These are phyloP conservation scores for Phylloscopus collybita DNA, from an alignment of 2,797 vertebrate genomes.

Conservation along the genomic window DNA sequence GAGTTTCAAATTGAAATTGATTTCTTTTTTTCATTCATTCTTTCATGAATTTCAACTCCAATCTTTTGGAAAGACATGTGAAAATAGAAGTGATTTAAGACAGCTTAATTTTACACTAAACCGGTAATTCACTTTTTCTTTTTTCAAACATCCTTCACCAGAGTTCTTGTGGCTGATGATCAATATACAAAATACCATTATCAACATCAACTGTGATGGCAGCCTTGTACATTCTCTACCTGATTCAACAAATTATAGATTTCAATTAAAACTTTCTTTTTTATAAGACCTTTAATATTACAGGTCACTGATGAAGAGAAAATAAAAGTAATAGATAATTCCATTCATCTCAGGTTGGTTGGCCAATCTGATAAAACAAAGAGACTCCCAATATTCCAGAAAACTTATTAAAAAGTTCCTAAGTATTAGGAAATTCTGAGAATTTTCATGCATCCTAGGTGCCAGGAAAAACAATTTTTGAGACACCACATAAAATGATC, in stretches of 20 bases:
- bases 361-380: not conserved
- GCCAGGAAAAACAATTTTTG: not conserved
- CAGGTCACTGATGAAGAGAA: not conserved
- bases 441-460: not conserved
- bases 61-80: not conserved
- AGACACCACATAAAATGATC: not conserved
- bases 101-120: not conserved
- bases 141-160: not conserved
- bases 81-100: not conserved
- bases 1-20: not conserved
- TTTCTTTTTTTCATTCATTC: not conserved
- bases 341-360: not conserved
- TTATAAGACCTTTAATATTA: not conserved
- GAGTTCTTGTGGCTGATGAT: not conserved
- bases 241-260: not conserved
- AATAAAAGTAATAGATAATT: not conserved
- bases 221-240: not conserved
- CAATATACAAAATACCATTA: not conserved
- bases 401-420: not conserved
- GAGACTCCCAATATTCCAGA: not conserved
- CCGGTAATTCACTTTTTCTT: not conserved
- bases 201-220: not conserved
- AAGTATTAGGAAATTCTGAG: fast-evolving
- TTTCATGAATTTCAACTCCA: not conserved
- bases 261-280: not conserved